Evolutionary conservation across 2,888 invertebrate genomes (phyloP), one percentile per base, ranked within the genome.

Genomic region (Platycnemis pennipes): DNA sequence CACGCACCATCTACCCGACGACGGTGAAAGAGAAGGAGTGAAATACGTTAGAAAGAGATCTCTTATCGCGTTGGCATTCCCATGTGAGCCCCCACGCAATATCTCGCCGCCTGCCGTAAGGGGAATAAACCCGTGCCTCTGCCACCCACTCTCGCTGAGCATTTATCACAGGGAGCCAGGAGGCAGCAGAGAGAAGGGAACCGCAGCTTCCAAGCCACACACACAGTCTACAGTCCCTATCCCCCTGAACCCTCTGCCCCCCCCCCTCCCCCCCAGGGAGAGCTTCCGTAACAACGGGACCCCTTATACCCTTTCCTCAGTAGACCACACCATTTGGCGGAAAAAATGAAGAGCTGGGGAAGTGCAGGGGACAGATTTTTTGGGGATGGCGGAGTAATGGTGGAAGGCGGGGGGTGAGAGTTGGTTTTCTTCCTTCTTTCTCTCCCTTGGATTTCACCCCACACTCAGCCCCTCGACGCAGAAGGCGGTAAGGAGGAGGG

Each of bases 101-200:
- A 77, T 77, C 31, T 31, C 77, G 13, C 77, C 63, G 77, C 77
- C 37, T 0, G 26, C 77, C 13, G 4, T 37, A 11, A 37, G 77
- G 77, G 63, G 63, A 22, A 63, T 19, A 19, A 63, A 22, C 8
- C 63, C 63, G 26, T 2, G 22, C 5, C 1, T 26, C n/a, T 8
- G n/a, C 63, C 63, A 26, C 86, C 19, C 86, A 86, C 86, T 86
- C 86, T 44, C 63, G 63, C 63, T 8, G n/a, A 63, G 63, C 63
- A 63, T 63, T 63, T 63, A 63, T 63, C 63, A 63, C 63, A 56
- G 56, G 3, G 16, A 19, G 86, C 5, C 42, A 42, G 19, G 19
- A 5, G 42, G 42, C 11, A n/a, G 77, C n/a, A 77, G 77, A 77
- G 77, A 77, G 31, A 77, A 19, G 44, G 86, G 86, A 44, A 86